Evolutionary conservation across 2,113 vertebrate genomes (phyloP).

Genomic region (Megaleporinus macrocephalus): DNA sequence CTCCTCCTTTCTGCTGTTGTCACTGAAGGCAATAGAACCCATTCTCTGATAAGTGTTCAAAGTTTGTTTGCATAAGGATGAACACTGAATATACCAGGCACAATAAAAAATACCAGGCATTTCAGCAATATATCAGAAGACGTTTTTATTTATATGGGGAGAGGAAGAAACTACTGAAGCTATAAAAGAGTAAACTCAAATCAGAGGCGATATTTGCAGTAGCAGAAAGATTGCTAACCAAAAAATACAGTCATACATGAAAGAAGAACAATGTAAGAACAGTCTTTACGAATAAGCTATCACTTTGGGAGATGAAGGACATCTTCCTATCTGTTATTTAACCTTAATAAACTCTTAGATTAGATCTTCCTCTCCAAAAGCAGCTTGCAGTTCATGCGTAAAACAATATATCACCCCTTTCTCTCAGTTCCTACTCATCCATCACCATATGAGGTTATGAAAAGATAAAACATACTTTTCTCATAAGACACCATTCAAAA

Average conservation of each 20-base stretch:
- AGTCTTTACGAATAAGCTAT: background rate
- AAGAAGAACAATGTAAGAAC: background rate
- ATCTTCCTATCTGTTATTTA: background rate
- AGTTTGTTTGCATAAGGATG: conserved; percentile 32
- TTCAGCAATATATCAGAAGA: background rate
- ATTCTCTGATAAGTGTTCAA: conserved; percentile 11
- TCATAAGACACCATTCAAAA: background rate
- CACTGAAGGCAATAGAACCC: background rate
- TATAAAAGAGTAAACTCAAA: background rate
- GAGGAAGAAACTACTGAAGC: background rate
- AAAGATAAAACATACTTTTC: background rate
- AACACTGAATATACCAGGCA: background rate
- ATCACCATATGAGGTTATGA: background rate
- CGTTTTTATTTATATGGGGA: background rate
- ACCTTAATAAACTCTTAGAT: background rate
- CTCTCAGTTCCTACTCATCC: background rate
- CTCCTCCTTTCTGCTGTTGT: conserved; percentile 44
- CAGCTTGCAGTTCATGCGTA: background rate
- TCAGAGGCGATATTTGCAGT: background rate
- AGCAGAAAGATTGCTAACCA: background rate
- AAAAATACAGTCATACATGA: background rate
- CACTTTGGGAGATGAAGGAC: background rate
- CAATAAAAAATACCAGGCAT: background rate
- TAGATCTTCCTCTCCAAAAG: background rate
- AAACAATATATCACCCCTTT: background rate